These are phyloP conservation scores for Mus musculus DNA, from an alignment of 2,113 vertebrate species.

Conservation along the genomic window DNA sequence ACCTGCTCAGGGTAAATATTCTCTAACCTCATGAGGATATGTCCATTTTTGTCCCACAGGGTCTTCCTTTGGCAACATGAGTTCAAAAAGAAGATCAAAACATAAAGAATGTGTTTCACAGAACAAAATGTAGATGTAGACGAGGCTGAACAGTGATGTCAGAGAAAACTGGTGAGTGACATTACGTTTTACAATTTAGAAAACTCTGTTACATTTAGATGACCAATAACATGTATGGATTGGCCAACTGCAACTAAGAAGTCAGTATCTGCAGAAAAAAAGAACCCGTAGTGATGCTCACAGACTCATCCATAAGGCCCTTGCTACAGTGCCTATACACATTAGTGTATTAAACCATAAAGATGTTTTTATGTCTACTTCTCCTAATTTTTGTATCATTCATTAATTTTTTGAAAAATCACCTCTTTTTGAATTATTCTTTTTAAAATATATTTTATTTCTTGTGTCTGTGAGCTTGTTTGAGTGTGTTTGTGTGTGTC, in stretches of 20 bases:
- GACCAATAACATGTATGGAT: not conserved
- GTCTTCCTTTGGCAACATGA: not conserved
- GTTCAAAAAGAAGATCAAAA: not conserved
- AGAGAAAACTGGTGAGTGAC: not conserved
- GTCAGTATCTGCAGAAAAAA: not conserved
- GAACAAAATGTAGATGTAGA: not conserved
- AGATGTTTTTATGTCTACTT: not conserved
- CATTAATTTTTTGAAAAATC: not conserved
- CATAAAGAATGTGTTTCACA: not conserved
- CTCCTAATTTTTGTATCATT: not conserved
- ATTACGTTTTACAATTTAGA: not conserved
- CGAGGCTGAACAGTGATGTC: not conserved
- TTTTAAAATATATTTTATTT: not conserved
- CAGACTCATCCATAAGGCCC: not conserved
- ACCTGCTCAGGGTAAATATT: not conserved
- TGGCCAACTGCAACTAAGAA: not conserved
- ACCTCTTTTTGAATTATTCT: not conserved
- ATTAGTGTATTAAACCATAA: not conserved
- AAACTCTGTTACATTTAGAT: not conserved
- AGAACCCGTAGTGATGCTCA: rapidly evolving
- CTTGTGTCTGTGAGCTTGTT: not conserved
- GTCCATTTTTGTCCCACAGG: not conserved
- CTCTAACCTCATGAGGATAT: too few relatives aligned
- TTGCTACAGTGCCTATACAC: not conserved
- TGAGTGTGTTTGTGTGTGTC: not conserved